Evolutionary conservation across 2,113 vertebrate species (phyloP), one percentile per base, ranked within the genome.

Genomic region (Asarcornis scutulata): DNA sequence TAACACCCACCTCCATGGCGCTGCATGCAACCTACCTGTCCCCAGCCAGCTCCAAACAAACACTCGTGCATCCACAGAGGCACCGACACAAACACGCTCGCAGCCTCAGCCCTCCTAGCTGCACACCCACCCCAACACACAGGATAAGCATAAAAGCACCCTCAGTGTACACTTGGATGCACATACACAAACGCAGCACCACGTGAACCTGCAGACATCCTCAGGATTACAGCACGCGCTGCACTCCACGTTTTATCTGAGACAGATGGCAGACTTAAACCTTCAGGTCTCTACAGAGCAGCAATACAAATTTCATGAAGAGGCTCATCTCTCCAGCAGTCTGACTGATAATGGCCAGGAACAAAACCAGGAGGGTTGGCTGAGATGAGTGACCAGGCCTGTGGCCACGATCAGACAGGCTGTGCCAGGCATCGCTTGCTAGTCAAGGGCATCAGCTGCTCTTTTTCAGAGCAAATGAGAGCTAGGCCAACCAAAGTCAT

Each of bases 391-490:
- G 85, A 63, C 91, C 82, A 63, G 76, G 82, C 94, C 89, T 71
- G 78, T 89, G 88, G 94, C 89, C 82, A 53, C 72, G 14, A 26
- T 81, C 75, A 63, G 72, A 72, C 72, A 67, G 14, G 79, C 56
- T 76, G 89, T 52, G 17, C 85, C 89, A 77, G 60, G 79, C 92
- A 71, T 29, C 79, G 4, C 50, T 38, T 11, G 46, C 75, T 62
- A 80, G 56, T 95, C 91, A 88, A 95, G 93, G 91, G 79, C 89
- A 93, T 23, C 1, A 13, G 22, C 79, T 96, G 96, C 95, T 96
- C 93, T 95, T 96, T 60, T 96, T 93, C 78, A 80, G 91, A 86
- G 89, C 72, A 36, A 34, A 0, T n/a, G 71, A 53, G 63, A 89
- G 71, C 71, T 7, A 40, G 66, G 95, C 93, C 93, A 94, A 62